Conservation (phyloP, 2,888 invertebrate genomes). For the Drosophila pseudotakahashii region DNA sequence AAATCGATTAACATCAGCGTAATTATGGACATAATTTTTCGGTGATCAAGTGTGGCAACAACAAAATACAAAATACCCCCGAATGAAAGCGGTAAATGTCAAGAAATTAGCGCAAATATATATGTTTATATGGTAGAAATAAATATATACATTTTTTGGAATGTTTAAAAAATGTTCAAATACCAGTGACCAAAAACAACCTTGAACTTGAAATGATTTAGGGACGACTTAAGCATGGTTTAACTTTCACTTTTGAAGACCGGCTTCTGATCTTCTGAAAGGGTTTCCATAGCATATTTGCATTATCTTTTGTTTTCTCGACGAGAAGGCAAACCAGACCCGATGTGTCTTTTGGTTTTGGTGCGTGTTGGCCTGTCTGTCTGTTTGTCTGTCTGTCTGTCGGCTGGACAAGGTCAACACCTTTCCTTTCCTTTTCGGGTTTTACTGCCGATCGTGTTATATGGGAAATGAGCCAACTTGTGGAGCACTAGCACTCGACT, state of each 20-base stretch:
- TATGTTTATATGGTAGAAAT: not conserved
- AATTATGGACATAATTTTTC: conserved; percentile 73
- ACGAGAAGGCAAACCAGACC: conserved; percentile 61
- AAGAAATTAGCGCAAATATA: conserved; percentile 53
- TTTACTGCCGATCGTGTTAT: conserved; percentile 7
- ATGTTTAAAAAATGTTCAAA: conserved; percentile 42
- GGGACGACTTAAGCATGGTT: conserved; percentile 19
- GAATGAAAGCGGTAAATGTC: conserved; percentile 63
- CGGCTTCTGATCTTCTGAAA: conserved; percentile 57
- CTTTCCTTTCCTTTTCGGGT: conserved; percentile 68
- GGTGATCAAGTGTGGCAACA: conserved; percentile 64
- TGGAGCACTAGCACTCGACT: conserved; percentile 18
- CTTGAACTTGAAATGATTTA: conserved; percentile 68
- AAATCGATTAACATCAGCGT: conserved; percentile 73
- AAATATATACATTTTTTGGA: conserved; percentile 10
- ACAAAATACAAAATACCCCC: conserved; percentile 44
- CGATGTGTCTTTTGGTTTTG: conserved; percentile 17
- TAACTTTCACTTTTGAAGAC: conserved; percentile 43
- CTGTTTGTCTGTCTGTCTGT: conserved; percentile 17
- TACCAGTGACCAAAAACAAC: conserved; percentile 60
- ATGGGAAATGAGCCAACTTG: conserved; percentile 32
- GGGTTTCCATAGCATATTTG: conserved; percentile 53
- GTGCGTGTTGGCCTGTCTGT: conserved; percentile 36
- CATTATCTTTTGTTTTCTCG: conserved; percentile 39
- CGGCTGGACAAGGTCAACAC: conserved; percentile 71